These are phyloP conservation scores for Xiphorhynchus elegans DNA, from an alignment of 2,113 vertebrate genomes.

Conservation along the genomic window DNA sequence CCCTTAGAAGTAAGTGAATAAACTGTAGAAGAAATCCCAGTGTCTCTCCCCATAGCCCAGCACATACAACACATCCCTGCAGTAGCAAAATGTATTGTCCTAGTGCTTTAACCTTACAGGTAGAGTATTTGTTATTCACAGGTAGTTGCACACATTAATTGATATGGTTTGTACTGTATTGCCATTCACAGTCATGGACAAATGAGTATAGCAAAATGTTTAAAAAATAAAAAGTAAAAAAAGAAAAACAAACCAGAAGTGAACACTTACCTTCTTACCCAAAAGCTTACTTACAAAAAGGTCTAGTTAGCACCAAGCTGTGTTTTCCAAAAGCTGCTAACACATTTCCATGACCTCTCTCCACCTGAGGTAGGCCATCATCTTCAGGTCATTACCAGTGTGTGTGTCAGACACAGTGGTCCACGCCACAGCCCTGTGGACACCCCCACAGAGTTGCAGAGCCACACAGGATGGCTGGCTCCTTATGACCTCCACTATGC, in stretches of 20 bases:
- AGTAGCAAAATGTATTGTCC: rapidly evolving
- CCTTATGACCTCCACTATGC: background rate
- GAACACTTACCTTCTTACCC: background rate
- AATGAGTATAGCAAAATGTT: background rate
- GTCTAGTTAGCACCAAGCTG: background rate
- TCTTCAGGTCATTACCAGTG: background rate
- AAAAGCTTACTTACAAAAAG: background rate
- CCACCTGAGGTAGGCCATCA: background rate
- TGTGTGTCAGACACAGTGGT: background rate
- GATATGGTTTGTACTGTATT: background rate
- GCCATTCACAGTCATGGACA: background rate
- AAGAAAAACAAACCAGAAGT: background rate
- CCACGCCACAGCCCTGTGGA: background rate
- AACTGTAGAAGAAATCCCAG: background rate
- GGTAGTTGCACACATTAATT: background rate
- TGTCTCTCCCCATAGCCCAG: background rate
- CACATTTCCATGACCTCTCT: background rate
- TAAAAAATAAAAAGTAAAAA: rapidly evolving
- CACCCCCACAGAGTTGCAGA: too few species aligned
- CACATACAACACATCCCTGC: background rate
- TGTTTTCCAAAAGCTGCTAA: background rate
- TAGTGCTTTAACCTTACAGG: background rate
- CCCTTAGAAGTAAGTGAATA: background rate
- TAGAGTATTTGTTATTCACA: background rate
- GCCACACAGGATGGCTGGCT: background rate